These are phyloP conservation scores for Lithodes maja DNA, from an alignment of 2,888 invertebrate species.

Conservation along the genomic window DNA sequence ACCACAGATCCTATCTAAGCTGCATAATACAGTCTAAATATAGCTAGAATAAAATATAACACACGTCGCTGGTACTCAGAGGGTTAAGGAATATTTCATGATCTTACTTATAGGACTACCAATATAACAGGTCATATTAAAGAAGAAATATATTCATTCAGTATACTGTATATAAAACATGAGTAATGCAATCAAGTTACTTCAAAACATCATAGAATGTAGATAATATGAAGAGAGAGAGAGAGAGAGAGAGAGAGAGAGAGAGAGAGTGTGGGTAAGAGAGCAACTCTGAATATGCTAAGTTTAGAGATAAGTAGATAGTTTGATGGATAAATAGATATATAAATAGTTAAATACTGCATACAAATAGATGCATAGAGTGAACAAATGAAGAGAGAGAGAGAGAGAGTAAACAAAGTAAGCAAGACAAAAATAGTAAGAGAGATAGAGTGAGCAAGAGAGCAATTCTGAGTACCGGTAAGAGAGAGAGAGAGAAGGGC, in stretches of 20 bases:
- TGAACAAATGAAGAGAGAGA: neutral
- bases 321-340: neutral
- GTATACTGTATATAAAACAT: no score
- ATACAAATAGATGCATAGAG: constrained; percentile 10
- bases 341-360: neutral
- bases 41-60: no score
- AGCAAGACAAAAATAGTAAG: neutral
- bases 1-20: no score
- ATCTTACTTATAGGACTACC: no score
- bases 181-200: no score
- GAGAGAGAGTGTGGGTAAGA: constrained; percentile 9
- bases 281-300: no score
- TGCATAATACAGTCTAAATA: no score
- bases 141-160: no score
- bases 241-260: neutral
- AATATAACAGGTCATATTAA: no score
- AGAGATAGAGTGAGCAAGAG: constrained; percentile 6
- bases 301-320: neutral
- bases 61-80: no score
- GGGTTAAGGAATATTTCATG: no score
- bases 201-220: no score
- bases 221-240: neutral
- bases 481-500: neutral
- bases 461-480: neutral
- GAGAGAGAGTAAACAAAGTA: neutral